Conservation (phyloP, 53 echinoderm and acorn worm species). For the Stichopus horrens region DNA sequence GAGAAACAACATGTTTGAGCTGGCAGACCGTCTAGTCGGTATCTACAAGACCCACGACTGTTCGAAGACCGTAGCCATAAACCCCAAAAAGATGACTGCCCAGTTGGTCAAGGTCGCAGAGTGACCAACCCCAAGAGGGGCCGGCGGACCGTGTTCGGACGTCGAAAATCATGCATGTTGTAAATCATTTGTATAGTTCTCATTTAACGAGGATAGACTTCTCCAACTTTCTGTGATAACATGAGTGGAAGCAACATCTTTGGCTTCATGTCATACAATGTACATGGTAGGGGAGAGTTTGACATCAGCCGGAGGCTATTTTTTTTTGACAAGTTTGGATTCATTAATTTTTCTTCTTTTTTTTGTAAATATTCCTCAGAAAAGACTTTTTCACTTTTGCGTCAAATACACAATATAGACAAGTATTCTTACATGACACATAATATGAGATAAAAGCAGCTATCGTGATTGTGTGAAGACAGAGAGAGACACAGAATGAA, state of each 20-base stretch:
- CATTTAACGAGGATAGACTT: not conserved
- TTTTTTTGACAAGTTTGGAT: no score
- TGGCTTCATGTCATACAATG: no score
- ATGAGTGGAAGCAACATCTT: not conserved
- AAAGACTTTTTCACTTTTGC: no score
- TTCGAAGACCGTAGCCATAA: constrained; percentile 93
- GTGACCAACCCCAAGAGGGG: not conserved
- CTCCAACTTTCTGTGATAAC: not conserved
- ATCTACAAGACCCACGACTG: constrained; percentile 99
- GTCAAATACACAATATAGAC: no score
- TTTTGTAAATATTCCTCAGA: no score
- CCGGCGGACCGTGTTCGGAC: not conserved
- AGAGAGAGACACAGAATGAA: no score
- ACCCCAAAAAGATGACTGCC: constrained; percentile 69
- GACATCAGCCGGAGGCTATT: no score
- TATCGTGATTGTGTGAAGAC: no score
- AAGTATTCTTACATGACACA: no score
- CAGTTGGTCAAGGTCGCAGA: not conserved
- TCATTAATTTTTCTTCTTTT: no score
- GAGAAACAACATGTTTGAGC: constrained; percentile 99
- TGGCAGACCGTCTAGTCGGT: constrained; percentile 90
- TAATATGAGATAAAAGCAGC: no score
- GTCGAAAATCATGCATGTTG: not conserved
- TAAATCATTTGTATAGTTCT: not conserved
- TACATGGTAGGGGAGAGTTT: no score